A percentile compares a stretch with the other conserved stretches of the same genome.
Evolutionary conservation across 2,113 vertebrate species (phyloP).

Genomic region (Notothenia rossii): DNA sequence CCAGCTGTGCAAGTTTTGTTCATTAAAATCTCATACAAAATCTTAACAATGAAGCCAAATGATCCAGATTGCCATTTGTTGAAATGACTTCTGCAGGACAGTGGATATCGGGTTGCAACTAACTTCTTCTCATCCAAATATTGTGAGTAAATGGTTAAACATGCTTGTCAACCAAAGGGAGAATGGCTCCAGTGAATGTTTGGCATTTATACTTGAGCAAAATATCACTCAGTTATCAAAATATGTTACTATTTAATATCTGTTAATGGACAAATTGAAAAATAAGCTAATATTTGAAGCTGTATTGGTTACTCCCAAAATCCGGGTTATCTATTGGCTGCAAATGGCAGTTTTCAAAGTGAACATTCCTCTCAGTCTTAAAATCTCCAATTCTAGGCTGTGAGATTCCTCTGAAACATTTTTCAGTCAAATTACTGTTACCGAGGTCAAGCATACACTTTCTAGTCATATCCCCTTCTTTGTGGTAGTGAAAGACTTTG

Average conservation of each 20-base stretch:
- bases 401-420: not conserved
- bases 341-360: not conserved
- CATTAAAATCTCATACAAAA: not conserved
- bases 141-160: not conserved
- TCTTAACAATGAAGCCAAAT: not conserved
- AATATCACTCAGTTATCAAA: not conserved
- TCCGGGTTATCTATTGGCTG: not conserved
- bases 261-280: not conserved
- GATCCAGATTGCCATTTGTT: not conserved
- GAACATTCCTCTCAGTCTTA: not conserved
- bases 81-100: not conserved
- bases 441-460: not conserved
- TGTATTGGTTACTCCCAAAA: not conserved
- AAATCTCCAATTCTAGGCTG: not conserved
- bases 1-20: not conserved
- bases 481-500: not conserved
- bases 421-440: not conserved
- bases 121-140: not conserved
- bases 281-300: not conserved
- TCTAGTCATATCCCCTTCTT: not conserved
- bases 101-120: not conserved
- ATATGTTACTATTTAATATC: not conserved
- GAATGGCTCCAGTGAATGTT: not conserved
- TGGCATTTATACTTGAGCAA: not conserved
- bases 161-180: not conserved